Base-by-base conservation (phyloP, 1,140 invertebrate species). In the Macrosteles quadrilineatus region DNA sequence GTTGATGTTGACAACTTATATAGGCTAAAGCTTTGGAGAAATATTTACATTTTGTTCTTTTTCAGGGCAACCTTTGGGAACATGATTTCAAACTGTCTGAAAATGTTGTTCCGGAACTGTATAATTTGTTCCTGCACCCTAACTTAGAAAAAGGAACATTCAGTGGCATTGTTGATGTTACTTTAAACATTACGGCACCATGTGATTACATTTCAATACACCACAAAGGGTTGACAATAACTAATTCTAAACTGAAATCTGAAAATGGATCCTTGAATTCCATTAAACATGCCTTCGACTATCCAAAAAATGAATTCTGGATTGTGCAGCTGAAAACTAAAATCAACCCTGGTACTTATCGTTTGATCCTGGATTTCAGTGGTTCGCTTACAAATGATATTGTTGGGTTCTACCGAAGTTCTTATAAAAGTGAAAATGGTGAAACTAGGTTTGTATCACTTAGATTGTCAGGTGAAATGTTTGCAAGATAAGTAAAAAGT, bases 331-430 rank as follows among this genome's bases (percentile, higher is more conserved):
- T 84, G 0, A 80, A 81, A 1, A 70, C 83, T 0, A 80, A 83
- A 0, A 72, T 93, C 1, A 53, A 73, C 21, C 77, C 83, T 3
- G 89, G 87, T 19, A 79, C 82, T n/a, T 91, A 92, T 71, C 80
- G 84, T 53, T 75, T 93, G 17, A 79, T 77, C 1, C 72, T 92
- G n/a, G 81, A 87, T 47, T 95, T 93, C 72, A 82, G 83, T 67
- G 93, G 92, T 9, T 86, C 82, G 12, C 78, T 94, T 17, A 82
- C 82, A 2, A 83, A 88, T 55, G 85, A 86, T 76, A 90, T 92
- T 67, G 86, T 89, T 21, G 93, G 93, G 0, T 88, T 95, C 74
- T 95, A 95, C 78, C 85, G 87, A 50, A 94, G 91, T 77, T 83
- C 81, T 29, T 95, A 95, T 78, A 83, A 81, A 47, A 87, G 89